Percentiles rank a stretch among this genome's conserved stretches.
These are phyloP conservation scores for Polylopha cassiicola DNA, from an alignment of 2,888 invertebrate genomes.

Conservation along the genomic window DNA sequence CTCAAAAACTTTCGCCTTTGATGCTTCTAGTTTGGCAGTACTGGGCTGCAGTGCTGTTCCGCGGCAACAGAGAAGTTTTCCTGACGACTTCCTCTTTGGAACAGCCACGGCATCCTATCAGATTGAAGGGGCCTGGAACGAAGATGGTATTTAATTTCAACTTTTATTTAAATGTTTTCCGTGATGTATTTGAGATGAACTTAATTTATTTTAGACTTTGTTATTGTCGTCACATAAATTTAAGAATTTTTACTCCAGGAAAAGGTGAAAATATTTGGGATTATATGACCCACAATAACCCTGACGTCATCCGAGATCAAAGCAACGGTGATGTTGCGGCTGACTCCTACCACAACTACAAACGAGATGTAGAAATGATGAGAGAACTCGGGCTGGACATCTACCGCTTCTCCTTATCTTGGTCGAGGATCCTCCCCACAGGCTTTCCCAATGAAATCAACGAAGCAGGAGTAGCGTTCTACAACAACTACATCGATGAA, in stretches of 20 bases:
- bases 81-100: slow-evolving; percentile 50
- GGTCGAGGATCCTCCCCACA: slow-evolving; percentile 79
- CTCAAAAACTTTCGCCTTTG: no score
- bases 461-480: slow-evolving; percentile 78
- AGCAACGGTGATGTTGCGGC: slow-evolving; percentile 78
- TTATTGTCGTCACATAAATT: neutral
- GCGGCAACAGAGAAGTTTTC: slow-evolving; percentile 37
- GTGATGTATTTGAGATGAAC: no score
- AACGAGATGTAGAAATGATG: slow-evolving; percentile 71
- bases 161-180: no score
- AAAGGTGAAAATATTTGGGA: slow-evolving; percentile 22
- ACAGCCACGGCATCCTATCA: slow-evolving; percentile 54
- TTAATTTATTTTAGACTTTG: neutral
- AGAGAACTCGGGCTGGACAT: slow-evolving; percentile 60
- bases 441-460: slow-evolving; percentile 71
- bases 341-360: slow-evolving; percentile 78
- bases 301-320: slow-evolving; percentile 59
- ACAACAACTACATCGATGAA: slow-evolving; percentile 79
- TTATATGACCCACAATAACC: slow-evolving; percentile 15
- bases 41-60: slow-evolving; percentile 25
- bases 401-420: slow-evolving; percentile 78
- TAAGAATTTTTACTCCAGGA: slow-evolving; percentile 1
- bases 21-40: slow-evolving; percentile 9
- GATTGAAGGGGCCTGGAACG: slow-evolving; percentile 52
- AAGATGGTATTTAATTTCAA: slow-evolving; percentile 47